Evolutionary conservation across 30 jellyfish, hydroid and myxozoan genomes (phyloP).

Genomic region (Clytia hemisphaerica): DNA sequence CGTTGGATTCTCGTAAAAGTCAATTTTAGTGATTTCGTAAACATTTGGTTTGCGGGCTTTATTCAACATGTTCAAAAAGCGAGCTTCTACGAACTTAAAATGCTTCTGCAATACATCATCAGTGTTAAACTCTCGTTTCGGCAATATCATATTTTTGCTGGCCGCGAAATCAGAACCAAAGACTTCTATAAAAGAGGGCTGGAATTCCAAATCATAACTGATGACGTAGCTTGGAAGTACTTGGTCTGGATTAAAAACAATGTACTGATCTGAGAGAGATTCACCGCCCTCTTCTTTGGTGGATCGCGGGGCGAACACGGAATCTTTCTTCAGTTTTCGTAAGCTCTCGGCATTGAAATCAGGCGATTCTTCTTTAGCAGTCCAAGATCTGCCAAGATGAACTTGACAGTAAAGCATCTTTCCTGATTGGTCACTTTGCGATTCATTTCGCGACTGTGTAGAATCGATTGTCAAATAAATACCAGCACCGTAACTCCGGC

Average conservation of each 20-base stretch:
- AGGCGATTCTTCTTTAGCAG: slow-evolving; percentile 17
- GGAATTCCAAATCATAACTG: slow-evolving; percentile 9
- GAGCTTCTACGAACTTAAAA: slow-evolving; percentile 52
- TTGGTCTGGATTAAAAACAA: slow-evolving; percentile 46
- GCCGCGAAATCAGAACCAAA: neutral
- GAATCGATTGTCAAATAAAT: slow-evolving; percentile 73
- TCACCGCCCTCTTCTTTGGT: slow-evolving; percentile 51
- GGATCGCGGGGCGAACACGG: slow-evolving; percentile 47
- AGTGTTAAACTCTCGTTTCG: slow-evolving; percentile 18
- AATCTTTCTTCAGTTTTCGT: slow-evolving; percentile 24
- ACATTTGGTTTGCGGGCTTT: neutral
- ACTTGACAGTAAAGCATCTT: slow-evolving; percentile 57
- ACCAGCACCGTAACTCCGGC: slow-evolving; percentile 63
- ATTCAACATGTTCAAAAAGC: slow-evolving; percentile 19
- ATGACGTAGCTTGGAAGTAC: slow-evolving; percentile 54
- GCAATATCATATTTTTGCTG: neutral
- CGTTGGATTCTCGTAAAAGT: slow-evolving; percentile 11
- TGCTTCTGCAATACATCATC: slow-evolving; percentile 28
- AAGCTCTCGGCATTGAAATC: slow-evolving; percentile 14
- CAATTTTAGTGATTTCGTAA: slow-evolving; percentile 6
- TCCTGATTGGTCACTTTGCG: slow-evolving; percentile 44
- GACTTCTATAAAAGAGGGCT: no score
- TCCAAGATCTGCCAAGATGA: slow-evolving; percentile 33
- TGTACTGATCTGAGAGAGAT: slow-evolving; percentile 41
- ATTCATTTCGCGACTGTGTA: slow-evolving; percentile 45